Evolutionary conservation across 2,888 invertebrate genomes (phyloP).

Genomic region (Linnaemya tessellans): DNA sequence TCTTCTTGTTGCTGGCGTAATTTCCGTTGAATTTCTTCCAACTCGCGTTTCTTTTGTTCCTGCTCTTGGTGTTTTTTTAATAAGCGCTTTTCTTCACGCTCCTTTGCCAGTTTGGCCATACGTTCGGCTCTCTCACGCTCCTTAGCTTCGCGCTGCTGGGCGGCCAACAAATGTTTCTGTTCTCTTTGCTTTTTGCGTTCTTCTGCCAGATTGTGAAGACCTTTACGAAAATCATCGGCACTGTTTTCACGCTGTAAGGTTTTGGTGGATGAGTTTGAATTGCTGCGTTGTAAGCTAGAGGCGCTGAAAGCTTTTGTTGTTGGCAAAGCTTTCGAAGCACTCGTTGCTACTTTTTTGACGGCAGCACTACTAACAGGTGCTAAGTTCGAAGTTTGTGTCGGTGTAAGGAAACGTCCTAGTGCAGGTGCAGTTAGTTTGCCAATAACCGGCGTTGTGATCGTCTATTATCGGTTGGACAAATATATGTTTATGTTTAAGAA

Average conservation of each 20-base stretch:
- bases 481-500: background rate
- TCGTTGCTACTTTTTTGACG: slow-evolving; percentile 79
- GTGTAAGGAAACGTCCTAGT: slow-evolving; percentile 80
- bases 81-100: slow-evolving; percentile 81
- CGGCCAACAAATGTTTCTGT: slow-evolving; percentile 81
- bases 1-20: slow-evolving; percentile 78
- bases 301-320: slow-evolving; percentile 75
- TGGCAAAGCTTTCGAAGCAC: slow-evolving; percentile 79
- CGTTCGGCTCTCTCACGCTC: slow-evolving; percentile 82
- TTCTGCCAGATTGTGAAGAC: slow-evolving; percentile 78
- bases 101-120: slow-evolving; percentile 79
- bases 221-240: slow-evolving; percentile 81
- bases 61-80: slow-evolving; percentile 78
- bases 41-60: slow-evolving; percentile 79
- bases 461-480: slow-evolving; percentile 16
- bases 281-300: slow-evolving; percentile 75
- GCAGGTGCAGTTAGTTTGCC: slow-evolving; percentile 76
- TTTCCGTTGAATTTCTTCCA: slow-evolving; percentile 81
- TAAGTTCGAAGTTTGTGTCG: slow-evolving; percentile 78
- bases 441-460: slow-evolving; percentile 78
- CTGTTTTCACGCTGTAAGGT: slow-evolving; percentile 80
- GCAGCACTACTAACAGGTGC: slow-evolving; percentile 72
- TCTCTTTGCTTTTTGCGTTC: slow-evolving; percentile 82
- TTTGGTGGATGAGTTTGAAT: slow-evolving; percentile 75
- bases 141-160: slow-evolving; percentile 81